Evolutionary conservation across 1,140 invertebrate genomes (phyloP), one percentile per base, ranked within the genome.

Genomic region (Notospermus geniculatus): DNA sequence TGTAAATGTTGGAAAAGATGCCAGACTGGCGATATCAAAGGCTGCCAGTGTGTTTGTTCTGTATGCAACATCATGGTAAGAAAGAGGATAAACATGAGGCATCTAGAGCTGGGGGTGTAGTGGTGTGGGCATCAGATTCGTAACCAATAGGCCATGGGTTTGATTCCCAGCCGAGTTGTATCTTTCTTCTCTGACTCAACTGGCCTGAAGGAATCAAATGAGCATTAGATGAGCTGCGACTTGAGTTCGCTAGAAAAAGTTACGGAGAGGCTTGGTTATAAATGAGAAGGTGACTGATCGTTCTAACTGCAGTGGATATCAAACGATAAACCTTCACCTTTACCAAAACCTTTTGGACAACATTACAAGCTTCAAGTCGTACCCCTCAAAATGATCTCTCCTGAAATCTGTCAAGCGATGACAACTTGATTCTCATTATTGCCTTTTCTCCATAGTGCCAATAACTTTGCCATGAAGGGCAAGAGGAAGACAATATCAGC

Each of bases 401-500:
- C 50, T 5, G 4, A 4, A 23, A 52, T 25, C 22, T 23, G 55
- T 25, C 17, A 56, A 27, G 17, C 25, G 0, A 65, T 63, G 23
- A 17, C 9, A 19, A 25, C 39, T 43, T 7, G 54, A 11, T 63
- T 36, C 4, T 36, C 32, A n/a, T 22, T 39, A 43, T 52, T 30
- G 64, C 55, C 13, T 36, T 19, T 67, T 32, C 60, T 29, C 59
- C 70, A 2, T 62, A 82, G 82, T 73, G 86, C 90, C 0, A 90
- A 89, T 67, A 85, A 86, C 71, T 85, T 90, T 72, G 91, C 93
- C 0, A 87, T 89, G 73, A 89, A 89, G 73, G 84, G 85, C 45
- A 94, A 92, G 70, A 86, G 92, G 54, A 96, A 95, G 79, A 95
- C 91, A 0, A 87, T 97, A 19, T 88, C 87, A 41, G 91, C 90